Percentiles rank a stretch among this genome's conserved stretches.
Conservation (phyloP, 2,888 invertebrate genomes). For the Hirtodrosophila alboralis region DNA sequence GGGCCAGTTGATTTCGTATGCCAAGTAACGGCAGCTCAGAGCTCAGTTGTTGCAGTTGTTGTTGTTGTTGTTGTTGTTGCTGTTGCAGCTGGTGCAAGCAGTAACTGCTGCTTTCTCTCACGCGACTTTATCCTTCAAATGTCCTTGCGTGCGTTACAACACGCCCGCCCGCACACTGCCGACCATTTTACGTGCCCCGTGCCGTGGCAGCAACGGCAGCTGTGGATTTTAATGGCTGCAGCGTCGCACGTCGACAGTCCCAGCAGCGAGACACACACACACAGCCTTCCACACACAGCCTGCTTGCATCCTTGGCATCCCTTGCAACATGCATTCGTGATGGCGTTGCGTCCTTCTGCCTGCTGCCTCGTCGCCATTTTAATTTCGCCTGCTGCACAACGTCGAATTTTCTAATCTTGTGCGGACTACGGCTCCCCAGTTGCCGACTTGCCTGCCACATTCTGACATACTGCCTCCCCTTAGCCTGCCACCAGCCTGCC, state of each 20-base stretch:
- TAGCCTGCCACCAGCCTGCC: conserved; percentile 2
- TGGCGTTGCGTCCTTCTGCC: conserved; percentile 40
- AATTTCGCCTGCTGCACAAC: conserved; percentile 79
- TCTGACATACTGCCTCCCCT: conserved; percentile 6
- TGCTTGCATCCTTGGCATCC: conserved; percentile 30
- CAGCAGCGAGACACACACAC: conserved; percentile 55
- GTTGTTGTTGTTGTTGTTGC: conserved; percentile 17
- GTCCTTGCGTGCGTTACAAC: conserved; percentile 81
- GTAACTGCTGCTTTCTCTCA: conserved; percentile 56
- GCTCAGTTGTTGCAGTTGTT: conserved; percentile 35
- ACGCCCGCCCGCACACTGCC: conserved; percentile 57
- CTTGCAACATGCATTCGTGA: conserved; percentile 73
- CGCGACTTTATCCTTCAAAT: conserved; percentile 82
- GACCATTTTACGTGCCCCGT: conserved; percentile 57
- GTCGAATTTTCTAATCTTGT: conserved; percentile 80
- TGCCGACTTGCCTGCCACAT: conserved; percentile 56
- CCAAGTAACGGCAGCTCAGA: conserved; percentile 76
- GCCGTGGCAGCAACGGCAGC: conserved; percentile 45
- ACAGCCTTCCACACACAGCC: conserved; percentile 17
- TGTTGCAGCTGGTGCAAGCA: conserved; percentile 27
- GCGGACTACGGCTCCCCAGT: conserved; percentile 79
- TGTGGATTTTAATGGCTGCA: conserved; percentile 76
- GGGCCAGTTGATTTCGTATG: conserved; percentile 76
- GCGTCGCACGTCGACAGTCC: conserved; percentile 75
- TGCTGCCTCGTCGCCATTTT: conserved; percentile 65